Percentiles rank a stretch among this genome's conserved stretches.
Evolutionary conservation across 2,888 invertebrate species (phyloP).

Genomic region (Orthosia gracilis): DNA sequence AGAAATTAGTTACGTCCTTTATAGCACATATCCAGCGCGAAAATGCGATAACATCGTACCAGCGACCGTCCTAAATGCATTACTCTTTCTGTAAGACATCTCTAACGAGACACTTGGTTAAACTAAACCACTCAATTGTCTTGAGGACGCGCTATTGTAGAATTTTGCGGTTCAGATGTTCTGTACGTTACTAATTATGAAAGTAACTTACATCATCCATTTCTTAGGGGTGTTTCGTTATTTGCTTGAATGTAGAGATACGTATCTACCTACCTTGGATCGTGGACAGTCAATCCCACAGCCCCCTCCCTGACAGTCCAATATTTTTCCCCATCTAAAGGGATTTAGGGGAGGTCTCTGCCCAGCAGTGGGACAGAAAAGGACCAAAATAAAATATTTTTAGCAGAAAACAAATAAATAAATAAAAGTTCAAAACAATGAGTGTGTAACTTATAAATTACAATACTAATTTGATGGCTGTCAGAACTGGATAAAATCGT

Average conservation of each 20-base stretch:
- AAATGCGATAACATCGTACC: conserved; percentile 55
- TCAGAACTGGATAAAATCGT: background rate
- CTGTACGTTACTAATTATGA: conserved; percentile 31
- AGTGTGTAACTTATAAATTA: too few relatives aligned
- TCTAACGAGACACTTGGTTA: conserved; percentile 61
- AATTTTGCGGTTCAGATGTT: conserved; percentile 36
- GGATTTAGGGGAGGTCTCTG: too few relatives aligned
- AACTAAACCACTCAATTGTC: conserved; percentile 64
- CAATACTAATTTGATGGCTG: background rate
- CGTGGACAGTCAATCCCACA: background rate
- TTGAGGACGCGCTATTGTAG: conserved; percentile 45
- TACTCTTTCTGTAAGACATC: conserved; percentile 58
- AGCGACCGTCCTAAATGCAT: conserved; percentile 54
- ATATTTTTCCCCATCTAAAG: too few relatives aligned
- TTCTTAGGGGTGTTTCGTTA: background rate
- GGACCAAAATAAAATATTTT: too few relatives aligned
- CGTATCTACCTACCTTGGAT: background rate
- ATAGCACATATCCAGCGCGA: conserved; percentile 32
- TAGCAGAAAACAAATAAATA: too few relatives aligned
- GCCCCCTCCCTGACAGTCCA: background rate
- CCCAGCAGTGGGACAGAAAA: too few relatives aligned
- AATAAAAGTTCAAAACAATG: too few relatives aligned
- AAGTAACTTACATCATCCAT: conserved; percentile 12
- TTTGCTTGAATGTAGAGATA: background rate
- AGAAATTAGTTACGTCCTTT: conserved; percentile 37